Evolutionary conservation across 1,140 invertebrate genomes (phyloP), one percentile per base, ranked within the genome.

Genomic region (Charaxes varanes): DNA sequence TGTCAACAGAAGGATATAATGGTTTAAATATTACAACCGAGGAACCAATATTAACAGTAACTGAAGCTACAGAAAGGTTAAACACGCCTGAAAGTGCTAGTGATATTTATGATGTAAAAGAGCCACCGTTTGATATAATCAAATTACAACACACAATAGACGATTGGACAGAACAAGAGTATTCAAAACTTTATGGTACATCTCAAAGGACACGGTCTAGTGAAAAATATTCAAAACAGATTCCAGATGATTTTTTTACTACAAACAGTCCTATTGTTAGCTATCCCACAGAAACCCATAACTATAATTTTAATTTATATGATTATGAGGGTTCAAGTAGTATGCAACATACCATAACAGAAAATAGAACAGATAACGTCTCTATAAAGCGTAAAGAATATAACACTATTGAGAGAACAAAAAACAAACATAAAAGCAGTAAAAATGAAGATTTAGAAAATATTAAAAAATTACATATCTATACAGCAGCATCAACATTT

Each of bases 141-240:
- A 89, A 89, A 59, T 66, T 94, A 28, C 92, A 94, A 62, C 91
- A 93, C 54, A 93, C 92, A 51, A 94, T 94, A 21, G 92, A 94
- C 58, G 90, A 91, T 18, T 94, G 93, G 93, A 94, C 92, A 1
- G 90, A 92, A 53, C 90, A 93, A 84, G 90, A 91, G 69, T 91
- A 87, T 67, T 88, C 88, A 4, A 87, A 86, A 23, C 61, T 85
- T 4, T 73, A 81, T 33, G 73, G 66, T 56, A 55, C 52, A 18
- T 73, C 84, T 2, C 78, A 86, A 43, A 84, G 73, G 37, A 73
- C 76, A 32, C 85, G 86, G 45, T 84, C 84, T 6, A 86, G 27
- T 73, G 45, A 88, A 86, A 51, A 87, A 87, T 66, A 85, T 87
- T 31, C 85, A 74, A 94, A 93, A 70, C 87, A 91, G 67, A 94